Conservation (phyloP, 2,113 vertebrate genomes). For the Bos taurus region DNA sequence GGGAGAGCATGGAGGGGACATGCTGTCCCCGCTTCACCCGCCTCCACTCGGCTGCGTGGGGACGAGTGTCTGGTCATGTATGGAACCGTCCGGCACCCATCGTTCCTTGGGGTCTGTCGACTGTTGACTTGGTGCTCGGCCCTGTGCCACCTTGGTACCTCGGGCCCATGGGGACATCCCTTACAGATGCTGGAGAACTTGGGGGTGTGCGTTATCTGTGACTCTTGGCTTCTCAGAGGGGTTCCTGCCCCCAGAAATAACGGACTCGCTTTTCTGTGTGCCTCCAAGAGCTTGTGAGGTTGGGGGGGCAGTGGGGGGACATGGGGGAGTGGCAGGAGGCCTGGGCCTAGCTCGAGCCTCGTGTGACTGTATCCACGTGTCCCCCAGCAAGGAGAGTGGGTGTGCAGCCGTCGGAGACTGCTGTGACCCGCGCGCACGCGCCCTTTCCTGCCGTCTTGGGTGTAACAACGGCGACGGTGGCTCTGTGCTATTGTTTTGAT, state of each 20-base stretch:
- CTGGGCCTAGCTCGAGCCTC: not conserved
- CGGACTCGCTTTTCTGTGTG: not conserved
- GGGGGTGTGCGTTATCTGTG: fast-evolving
- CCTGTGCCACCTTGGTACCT: not conserved
- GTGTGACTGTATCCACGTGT: not conserved
- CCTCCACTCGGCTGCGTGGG: fast-evolving
- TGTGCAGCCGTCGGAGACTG: fast-evolving
- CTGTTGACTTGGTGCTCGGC: not conserved
- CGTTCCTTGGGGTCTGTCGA: not conserved
- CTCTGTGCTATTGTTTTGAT: fast-evolving
- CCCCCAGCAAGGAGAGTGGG: not conserved
- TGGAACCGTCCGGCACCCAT: fast-evolving
- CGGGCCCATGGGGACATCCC: not conserved
- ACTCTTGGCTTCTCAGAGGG: not conserved
- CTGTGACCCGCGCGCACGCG: fast-evolving
- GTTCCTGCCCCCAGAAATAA: not conserved
- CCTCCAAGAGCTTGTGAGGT: not conserved
- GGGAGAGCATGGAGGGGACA: not conserved
- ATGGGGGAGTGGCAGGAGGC: not conserved
- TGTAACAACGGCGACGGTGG: fast-evolving
- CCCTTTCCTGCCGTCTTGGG: fast-evolving
- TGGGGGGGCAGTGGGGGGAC: not conserved
- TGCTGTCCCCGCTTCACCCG: fast-evolving
- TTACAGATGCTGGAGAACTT: not conserved
- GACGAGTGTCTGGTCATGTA: fast-evolving